phyloP scores from a whole-genome alignment of 2,797 vertebrate species.

The Phyllotis vaccarum region DNA sequence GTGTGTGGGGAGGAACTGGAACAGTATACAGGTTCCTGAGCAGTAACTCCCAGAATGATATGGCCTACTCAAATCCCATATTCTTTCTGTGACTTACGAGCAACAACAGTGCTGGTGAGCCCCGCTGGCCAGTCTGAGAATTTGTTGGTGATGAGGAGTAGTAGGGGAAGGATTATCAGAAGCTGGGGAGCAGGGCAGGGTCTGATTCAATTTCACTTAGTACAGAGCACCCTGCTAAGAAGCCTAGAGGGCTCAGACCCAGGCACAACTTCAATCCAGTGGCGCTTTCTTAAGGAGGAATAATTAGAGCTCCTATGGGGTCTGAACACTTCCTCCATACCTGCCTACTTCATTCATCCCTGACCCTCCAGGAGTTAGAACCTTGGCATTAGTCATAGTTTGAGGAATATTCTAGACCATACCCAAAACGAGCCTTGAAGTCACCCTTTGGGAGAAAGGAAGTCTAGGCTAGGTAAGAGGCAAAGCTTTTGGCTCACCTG shows the following conservation, averaged over 20 bases:
- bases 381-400: not conserved
- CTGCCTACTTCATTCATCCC: not conserved
- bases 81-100: not conserved
- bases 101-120: not conserved
- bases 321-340: not conserved
- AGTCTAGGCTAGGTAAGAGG: not conserved
- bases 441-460: not conserved
- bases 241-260: not conserved
- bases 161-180: not conserved
- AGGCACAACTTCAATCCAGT: not conserved
- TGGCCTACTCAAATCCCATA: not conserved
- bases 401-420: not conserved
- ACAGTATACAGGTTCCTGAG: not conserved
- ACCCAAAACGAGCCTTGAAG: not conserved
- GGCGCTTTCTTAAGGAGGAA: not conserved
- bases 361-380: not conserved
- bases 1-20: not conserved
- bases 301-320: not conserved
- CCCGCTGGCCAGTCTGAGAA: not conserved
- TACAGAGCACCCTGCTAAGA: not conserved
- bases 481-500: conserved; percentile 71
- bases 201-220: not conserved
- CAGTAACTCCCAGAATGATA: not conserved
- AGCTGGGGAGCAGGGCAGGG: not conserved
- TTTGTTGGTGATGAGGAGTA: not conserved